Evolutionary conservation across 2,113 vertebrate species (phyloP), one percentile per base, ranked within the genome.

Genomic region (Sigmodon hispidus): DNA sequence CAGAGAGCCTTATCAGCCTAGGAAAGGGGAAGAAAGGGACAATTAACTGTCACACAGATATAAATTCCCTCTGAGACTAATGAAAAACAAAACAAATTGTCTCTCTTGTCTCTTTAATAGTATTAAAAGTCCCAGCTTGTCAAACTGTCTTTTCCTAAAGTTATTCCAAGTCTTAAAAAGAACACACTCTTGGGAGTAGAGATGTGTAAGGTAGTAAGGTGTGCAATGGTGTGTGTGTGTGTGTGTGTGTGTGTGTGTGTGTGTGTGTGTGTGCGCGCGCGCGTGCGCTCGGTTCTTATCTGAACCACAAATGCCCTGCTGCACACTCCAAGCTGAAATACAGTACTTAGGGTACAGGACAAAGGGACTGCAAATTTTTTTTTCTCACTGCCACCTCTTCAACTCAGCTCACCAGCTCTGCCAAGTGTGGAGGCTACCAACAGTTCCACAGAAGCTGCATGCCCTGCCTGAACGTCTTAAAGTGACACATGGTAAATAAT

Each of bases 1-100:
- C 98, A 98, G 97, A 98, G 97, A 97, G 97, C 98, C 98, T 98
- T 98, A 98, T 98, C 98, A 98, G 98, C 98, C 98, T 98, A 98
- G 92, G 97, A 97, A 98, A 98, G 50, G 91, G 98, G 97, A 98
- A 98, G 98, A 98, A 98, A 97, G 98, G 97, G 98, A 98, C 98
- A 98, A 98, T 98, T 98, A 98, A 98, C 98, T 97, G 98, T 97
- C 98, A 98, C 97, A 98, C 98, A 98, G 97, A 97, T 96, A 97
- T 97, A 98, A 43, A 99, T 98, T 98, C 98, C 97, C 95, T 72
- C 97, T 96, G 98, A 98, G 97, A 76, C 96, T 97, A 97, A 75
- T 81, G 96, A 98, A 96, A 96, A 97, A 95, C n/a, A 57, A 98
- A 96, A 87, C 70, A 21, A 98, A 87, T 17, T 43, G 80, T 91